Conservation (phyloP, 1,140 invertebrate genomes). For the Plectus sambesii region DNA sequence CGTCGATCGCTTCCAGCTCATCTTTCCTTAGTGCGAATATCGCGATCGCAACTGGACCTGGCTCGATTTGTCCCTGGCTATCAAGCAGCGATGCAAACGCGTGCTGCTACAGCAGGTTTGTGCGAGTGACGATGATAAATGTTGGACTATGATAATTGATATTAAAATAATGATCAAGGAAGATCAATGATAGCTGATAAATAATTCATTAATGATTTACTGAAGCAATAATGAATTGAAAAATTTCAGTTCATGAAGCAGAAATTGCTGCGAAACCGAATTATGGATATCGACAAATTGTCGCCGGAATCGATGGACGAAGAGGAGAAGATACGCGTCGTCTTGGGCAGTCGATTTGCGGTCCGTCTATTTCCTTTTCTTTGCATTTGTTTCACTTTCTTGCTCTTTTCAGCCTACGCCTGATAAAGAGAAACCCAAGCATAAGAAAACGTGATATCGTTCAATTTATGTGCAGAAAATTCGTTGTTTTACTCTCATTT, state of each 20-base stretch:
- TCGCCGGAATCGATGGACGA: conserved; percentile 34
- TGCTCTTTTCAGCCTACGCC: no score
- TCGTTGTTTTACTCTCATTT: no score
- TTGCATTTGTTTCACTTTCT: no score
- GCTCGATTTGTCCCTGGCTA: conserved; percentile 87
- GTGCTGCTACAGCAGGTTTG: conserved; percentile 70
- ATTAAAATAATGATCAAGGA: no score
- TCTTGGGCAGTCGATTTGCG: no score
- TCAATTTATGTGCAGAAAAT: no score
- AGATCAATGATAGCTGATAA: no score
- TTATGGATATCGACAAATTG: conserved; percentile 14
- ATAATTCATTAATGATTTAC: background rate
- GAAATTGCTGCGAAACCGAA: conserved; percentile 35
- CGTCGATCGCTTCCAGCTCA: conserved; percentile 77
- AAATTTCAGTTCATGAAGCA: conserved; percentile 41
- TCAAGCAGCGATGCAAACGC: conserved; percentile 80
- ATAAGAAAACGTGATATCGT: no score
- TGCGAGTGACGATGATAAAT: conserved; percentile 8
- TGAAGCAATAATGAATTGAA: background rate
- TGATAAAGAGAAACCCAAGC: no score
- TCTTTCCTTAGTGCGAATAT: conserved; percentile 89
- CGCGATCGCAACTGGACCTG: conserved; percentile 99
- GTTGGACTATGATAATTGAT: no score
- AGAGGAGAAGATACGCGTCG: conserved; percentile 44
- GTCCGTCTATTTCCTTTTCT: no score